Conservation (phyloP, 2,888 invertebrate genomes). For the Drosophila paramelanica region DNA sequence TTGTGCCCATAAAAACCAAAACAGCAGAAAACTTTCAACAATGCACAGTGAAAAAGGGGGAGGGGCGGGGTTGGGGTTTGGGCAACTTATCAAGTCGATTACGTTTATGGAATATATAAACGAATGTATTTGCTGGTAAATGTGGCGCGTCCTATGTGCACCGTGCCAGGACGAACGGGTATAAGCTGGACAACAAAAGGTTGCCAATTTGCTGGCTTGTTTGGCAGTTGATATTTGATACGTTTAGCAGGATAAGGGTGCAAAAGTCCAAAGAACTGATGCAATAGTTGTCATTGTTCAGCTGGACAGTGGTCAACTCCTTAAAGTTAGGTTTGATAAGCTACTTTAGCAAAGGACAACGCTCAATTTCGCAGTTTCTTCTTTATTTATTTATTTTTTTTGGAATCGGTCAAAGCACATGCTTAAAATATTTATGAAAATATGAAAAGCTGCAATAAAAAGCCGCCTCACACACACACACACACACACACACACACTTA, state of each 20-base stretch:
- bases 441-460: conserved; percentile 49
- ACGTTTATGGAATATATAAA: conserved; percentile 66
- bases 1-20: conserved; percentile 55
- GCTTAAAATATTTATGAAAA: conserved; percentile 81
- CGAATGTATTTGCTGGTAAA: conserved; percentile 28
- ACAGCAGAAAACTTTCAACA: conserved; percentile 55
- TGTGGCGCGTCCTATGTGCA: conserved; percentile 16
- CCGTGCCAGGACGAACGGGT: conserved; percentile 7
- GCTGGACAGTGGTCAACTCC: not conserved
- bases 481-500: conserved; percentile 9
- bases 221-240: conserved; percentile 77
- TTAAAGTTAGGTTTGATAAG: conserved; percentile 66
- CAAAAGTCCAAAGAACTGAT: conserved; percentile 16
- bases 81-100: conserved; percentile 61
- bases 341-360: conserved; percentile 64
- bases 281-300: conserved; percentile 26
- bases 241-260: conserved; percentile 49
- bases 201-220: conserved; percentile 74
- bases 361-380: conserved; percentile 18
- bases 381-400: conserved; percentile 4
- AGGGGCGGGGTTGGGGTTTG: not conserved
- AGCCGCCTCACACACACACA: conserved; percentile 7
- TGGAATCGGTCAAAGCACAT: conserved; percentile 26
- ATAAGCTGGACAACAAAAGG: conserved; percentile 54
- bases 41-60: not conserved